Conservation (phyloP, 2,113 vertebrate species). For the Edolisoma coerulescens region DNA sequence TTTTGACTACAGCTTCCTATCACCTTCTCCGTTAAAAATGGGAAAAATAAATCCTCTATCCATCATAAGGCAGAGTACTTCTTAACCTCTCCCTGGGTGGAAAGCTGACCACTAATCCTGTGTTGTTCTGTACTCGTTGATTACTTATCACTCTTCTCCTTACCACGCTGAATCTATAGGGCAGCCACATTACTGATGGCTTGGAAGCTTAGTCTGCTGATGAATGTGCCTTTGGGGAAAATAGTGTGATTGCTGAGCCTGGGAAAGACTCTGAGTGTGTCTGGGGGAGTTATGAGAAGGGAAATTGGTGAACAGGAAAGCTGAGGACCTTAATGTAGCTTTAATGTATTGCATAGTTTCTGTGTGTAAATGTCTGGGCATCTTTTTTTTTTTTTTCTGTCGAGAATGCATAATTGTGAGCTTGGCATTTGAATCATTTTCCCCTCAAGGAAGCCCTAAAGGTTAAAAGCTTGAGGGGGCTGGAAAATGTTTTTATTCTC, state of each 20-base stretch:
- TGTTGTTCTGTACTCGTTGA: neutral
- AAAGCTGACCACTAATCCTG: neutral
- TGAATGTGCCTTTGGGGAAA: conserved; percentile 11
- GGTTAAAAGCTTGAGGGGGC: conserved; percentile 28
- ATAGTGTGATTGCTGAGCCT: neutral
- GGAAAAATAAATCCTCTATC: neutral
- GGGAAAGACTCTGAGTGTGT: neutral
- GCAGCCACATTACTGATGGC: neutral
- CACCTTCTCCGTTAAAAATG: neutral
- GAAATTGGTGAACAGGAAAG: conserved; percentile 28
- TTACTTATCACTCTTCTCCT: neutral
- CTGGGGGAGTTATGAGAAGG: neutral
- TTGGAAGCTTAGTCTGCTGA: neutral
- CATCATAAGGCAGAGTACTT: neutral
- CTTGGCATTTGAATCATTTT: conserved; percentile 57
- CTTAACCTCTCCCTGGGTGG: neutral
- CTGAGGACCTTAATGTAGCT: conserved; percentile 52
- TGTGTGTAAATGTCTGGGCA: conserved; percentile 15
- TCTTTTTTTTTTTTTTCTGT: neutral
- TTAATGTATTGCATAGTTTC: conserved; percentile 54
- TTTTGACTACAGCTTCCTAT: neutral
- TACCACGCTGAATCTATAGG: neutral
- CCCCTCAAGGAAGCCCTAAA: conserved; percentile 54
- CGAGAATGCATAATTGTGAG: conserved; percentile 21
- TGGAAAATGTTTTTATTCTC: conserved; percentile 46